phyloP scores from a whole-genome alignment of 2,797 vertebrate species.

The Microhierax caerulescens region DNA sequence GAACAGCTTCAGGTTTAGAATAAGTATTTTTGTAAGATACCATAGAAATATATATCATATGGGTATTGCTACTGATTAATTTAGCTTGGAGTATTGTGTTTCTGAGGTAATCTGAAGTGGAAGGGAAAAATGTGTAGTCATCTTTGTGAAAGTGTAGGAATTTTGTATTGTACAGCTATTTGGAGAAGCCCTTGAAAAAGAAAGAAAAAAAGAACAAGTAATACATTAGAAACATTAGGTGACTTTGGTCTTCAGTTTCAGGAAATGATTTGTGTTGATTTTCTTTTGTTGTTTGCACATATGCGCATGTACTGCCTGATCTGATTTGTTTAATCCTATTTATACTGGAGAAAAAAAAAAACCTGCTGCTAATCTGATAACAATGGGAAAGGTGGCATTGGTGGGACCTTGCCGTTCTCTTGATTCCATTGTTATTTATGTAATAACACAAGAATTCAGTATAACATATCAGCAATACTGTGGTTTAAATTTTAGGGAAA shows the following conservation, averaged over 20 bases:
- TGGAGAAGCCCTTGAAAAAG: background rate
- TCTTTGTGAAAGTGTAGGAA: background rate
- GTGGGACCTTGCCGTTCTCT: background rate
- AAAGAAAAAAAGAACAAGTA: background rate
- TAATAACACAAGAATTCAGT: background rate
- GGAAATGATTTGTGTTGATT: background rate
- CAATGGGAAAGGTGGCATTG: background rate
- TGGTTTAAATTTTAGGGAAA: background rate
- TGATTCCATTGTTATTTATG: background rate
- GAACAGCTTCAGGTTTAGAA: background rate
- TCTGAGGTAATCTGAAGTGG: background rate
- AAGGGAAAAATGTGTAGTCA: background rate
- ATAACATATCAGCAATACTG: background rate
- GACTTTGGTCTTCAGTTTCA: background rate
- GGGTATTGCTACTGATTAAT: background rate
- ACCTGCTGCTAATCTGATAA: background rate
- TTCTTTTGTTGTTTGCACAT: background rate
- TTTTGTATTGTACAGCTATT: background rate
- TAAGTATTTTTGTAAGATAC: background rate
- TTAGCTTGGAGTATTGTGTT: background rate
- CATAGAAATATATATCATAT: background rate
- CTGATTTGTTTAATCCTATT: background rate
- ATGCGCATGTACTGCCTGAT: background rate
- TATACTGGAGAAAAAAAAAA: background rate
- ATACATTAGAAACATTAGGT: background rate